Evolutionary conservation across 2,797 vertebrate species (phyloP).

Genomic region (Jordanella pulchra): DNA sequence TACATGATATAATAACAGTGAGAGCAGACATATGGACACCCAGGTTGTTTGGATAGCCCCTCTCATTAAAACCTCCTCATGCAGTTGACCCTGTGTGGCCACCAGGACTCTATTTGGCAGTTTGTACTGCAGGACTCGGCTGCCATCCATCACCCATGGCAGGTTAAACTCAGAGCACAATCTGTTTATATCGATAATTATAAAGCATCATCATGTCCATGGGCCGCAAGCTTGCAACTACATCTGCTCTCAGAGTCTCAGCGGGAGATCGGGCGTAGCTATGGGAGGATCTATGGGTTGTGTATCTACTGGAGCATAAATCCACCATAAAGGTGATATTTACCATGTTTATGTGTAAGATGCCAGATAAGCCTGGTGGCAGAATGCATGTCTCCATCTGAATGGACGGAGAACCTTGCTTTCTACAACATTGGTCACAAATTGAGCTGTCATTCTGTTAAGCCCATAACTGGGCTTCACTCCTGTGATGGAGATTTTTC

Average conservation of each 20-base stretch:
- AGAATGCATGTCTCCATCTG: conserved; percentile 12
- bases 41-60: conserved; percentile 51
- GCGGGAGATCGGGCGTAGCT: conserved; percentile 23
- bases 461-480: conserved; percentile 4
- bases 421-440: conserved; percentile 19
- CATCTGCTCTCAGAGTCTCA: conserved; percentile 64
- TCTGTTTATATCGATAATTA: conserved; percentile 80
- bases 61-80: conserved; percentile 65
- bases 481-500: conserved; percentile 16
- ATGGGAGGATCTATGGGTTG: conserved; percentile 38
- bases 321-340: conserved; percentile 45
- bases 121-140: conserved; percentile 54
- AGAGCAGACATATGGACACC: conserved; percentile 65
- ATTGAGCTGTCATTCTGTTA: conserved; percentile 18
- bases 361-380: conserved; percentile 10
- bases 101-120: conserved; percentile 49
- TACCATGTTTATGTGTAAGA: conserved; percentile 37
- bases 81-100: conserved; percentile 62
- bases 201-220: conserved; percentile 54
- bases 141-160: conserved; percentile 74
- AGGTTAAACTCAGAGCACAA: conserved; percentile 73
- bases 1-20: conserved; percentile 41
- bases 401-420: conserved; percentile 10
- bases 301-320: conserved; percentile 39
- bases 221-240: conserved; percentile 53